Base-by-base conservation (phyloP, 2,888 invertebrate genomes). In the Siphonodentalium dalli region DNA sequence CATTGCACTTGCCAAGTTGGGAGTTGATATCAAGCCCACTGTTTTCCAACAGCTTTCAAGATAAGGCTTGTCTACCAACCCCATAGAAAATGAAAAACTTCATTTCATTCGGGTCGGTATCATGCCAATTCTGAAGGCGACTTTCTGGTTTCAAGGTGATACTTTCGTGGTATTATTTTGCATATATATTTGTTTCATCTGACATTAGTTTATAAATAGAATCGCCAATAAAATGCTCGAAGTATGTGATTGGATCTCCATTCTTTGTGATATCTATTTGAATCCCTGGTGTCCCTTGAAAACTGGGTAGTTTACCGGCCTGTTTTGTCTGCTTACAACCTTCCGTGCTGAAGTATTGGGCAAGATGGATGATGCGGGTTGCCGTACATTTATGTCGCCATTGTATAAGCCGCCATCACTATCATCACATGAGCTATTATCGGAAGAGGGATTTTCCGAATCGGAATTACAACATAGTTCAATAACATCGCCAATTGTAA, bases 71-170 rank as follows among this genome's bases (percentile, higher is more conserved):
- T 46, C 3, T 9, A 39, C 44, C 6, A 54, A 23, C 38, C 51
- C 56, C 51, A 52, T 47, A 7, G 31, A 21, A 13, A 56, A 51
- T 18, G 28, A 54, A 54, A 9, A 34, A 28, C 40, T 54, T 48
- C 29, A 48, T 43, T 18, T 48, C 43, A 18, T 28, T 11, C 2
- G 15, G 8, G 21, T 21, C 27, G 15, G 44, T 44, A 2, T 24
- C 38, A n/a, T 7, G 15, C 54, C 48, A 48, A 38, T 34, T 29
- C 33, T 29, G 24, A 15, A 43, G 2, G 4, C 48, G 26, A 26
- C 38, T 37, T 20, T 34, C 4, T 9, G 18, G n/a, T 15, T 23
- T 35, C 3, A 37, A 29, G n/a, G 35, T 40, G 2, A 18, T 43
- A 1, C 20, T 7, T 2, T 24, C 39, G 15, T 15, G n/a, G 7